These are phyloP conservation scores for Branchellion lobata DNA, from an alignment of 2,888 invertebrate genomes.

Conservation along the genomic window DNA sequence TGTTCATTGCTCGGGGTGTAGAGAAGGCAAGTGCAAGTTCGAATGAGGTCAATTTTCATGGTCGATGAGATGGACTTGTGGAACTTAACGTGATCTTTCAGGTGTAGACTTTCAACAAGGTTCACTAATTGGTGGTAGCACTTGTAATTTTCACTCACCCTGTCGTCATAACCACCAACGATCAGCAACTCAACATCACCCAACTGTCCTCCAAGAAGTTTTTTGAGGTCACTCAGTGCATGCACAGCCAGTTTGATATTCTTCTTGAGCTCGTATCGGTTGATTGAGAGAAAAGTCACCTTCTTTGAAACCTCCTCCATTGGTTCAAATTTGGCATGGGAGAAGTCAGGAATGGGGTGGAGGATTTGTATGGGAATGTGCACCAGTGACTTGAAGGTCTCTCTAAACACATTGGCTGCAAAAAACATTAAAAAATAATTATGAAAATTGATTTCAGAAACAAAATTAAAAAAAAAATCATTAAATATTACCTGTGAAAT, in stretches of 20 bases:
- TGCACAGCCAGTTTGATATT: conserved; percentile 82
- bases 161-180: conserved; percentile 92
- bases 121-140: conserved; percentile 76
- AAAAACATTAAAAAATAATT: conserved; percentile 48
- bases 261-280: conserved; percentile 95
- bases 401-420: conserved; percentile 75
- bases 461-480: conserved; percentile 12
- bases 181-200: conserved; percentile 76
- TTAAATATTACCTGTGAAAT: conserved; percentile 74
- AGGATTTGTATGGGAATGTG: conserved; percentile 75
- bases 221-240: conserved; percentile 67
- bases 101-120: conserved; percentile 68
- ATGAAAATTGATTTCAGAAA: not conserved
- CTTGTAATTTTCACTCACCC: conserved; percentile 81
- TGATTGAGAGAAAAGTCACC: conserved; percentile 82
- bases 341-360: conserved; percentile 88
- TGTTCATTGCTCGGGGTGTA: conserved; percentile 97
- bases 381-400: conserved; percentile 76
- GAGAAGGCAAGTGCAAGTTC: conserved; percentile 75
- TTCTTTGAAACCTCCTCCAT: conserved; percentile 55
- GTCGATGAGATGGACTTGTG: conserved; percentile 82
- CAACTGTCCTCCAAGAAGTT: conserved; percentile 28
- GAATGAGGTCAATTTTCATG: conserved; percentile 79
- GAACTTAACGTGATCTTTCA: conserved; percentile 73
- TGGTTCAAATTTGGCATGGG: conserved; percentile 52